Conservation (phyloP, 2,797 vertebrate species). For the Tokudaia tokunoshimensis region DNA sequence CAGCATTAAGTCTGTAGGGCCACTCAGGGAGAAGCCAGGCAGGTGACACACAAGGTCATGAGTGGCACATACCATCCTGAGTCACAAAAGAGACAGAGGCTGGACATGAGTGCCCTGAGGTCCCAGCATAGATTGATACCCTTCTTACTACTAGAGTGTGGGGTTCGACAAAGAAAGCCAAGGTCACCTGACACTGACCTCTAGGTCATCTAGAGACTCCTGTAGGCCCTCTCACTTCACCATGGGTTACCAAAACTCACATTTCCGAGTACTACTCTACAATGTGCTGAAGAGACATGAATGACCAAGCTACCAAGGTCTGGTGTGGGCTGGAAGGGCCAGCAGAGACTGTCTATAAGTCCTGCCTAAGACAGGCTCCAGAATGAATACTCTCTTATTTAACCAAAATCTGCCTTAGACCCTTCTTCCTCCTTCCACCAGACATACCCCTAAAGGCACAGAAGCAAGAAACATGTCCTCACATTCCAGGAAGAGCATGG, state of each 20-base stretch:
- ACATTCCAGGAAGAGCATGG: neutral
- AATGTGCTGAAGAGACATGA: neutral
- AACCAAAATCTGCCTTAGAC: constrained; percentile 29
- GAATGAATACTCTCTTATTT: constrained; percentile 37
- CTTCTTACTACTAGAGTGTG: neutral
- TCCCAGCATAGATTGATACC: too few relatives aligned
- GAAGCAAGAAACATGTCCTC: constrained; percentile 16
- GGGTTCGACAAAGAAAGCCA: neutral
- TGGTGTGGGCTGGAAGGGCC: neutral
- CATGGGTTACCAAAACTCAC: neutral
- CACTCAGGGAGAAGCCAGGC: neutral
- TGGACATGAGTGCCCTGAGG: neutral
- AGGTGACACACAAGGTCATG: neutral
- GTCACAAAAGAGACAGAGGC: neutral
- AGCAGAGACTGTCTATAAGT: neutral
- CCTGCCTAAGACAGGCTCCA: neutral
- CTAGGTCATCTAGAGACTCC: neutral
- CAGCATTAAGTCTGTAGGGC: neutral
- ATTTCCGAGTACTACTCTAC: accelerated
- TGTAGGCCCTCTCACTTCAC: neutral
- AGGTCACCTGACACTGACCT: neutral
- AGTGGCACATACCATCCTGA: neutral
- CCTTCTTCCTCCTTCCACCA: neutral
- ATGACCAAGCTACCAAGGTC: neutral
- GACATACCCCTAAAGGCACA: constrained; percentile 38